Conservation (phyloP, 2,113 vertebrate species). For the Panthera uncia region DNA sequence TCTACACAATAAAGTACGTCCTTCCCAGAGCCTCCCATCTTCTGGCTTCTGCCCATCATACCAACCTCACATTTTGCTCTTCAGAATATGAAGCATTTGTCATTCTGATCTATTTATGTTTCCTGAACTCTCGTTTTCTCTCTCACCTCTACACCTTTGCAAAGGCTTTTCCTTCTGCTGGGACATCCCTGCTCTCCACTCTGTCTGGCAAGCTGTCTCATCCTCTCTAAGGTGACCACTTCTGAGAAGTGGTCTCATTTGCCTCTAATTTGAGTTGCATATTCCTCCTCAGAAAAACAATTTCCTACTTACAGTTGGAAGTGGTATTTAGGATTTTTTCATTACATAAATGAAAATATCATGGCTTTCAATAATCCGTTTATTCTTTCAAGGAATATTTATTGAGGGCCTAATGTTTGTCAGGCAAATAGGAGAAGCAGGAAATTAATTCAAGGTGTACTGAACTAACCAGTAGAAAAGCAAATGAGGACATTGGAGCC, state of each 20-base stretch:
- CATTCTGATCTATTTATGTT: background rate
- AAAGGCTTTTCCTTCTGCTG: background rate
- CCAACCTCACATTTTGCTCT: background rate
- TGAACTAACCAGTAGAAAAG: background rate
- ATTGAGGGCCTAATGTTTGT: background rate
- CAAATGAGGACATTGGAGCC: background rate
- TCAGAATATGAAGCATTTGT: background rate
- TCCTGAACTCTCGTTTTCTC: background rate
- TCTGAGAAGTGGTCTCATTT: background rate
- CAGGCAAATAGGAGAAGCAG: background rate
- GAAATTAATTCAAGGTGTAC: background rate
- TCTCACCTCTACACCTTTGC: background rate
- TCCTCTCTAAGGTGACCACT: background rate
- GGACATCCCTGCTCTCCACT: background rate
- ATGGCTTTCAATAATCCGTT: slow-evolving; percentile 6
- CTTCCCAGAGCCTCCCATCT: background rate
- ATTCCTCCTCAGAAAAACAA: background rate
- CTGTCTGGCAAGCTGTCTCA: background rate
- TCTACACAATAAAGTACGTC: background rate
- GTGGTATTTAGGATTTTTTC: background rate
- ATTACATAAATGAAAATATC: background rate
- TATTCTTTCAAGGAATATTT: slow-evolving; percentile 38
- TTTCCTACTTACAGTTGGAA: background rate
- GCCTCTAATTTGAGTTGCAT: background rate
- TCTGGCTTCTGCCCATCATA: background rate